Conservation (phyloP, 2,113 vertebrate species). For the Natator depressus region DNA sequence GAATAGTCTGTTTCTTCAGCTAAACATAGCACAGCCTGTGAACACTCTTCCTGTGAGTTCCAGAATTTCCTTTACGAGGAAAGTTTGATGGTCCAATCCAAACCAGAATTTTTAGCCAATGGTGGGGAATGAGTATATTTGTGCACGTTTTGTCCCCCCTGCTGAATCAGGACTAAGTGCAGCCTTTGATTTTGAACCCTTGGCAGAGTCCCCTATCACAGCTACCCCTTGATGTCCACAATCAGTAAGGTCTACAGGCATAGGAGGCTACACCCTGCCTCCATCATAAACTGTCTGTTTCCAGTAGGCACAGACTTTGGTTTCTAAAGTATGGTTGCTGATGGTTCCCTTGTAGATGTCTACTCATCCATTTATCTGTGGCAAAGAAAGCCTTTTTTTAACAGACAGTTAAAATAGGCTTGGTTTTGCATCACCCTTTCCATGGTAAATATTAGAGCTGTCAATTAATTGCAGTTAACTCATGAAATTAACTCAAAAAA, state of each 20-base stretch:
- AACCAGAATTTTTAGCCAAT: neutral
- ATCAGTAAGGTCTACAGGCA: neutral
- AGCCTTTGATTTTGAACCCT: neutral
- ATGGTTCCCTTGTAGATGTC: neutral
- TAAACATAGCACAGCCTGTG: neutral
- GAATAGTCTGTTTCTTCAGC: neutral
- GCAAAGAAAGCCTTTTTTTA: neutral
- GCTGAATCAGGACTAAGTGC: fast-evolving
- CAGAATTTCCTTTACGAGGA: neutral
- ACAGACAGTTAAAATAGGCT: neutral
- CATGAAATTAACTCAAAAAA: too few species aligned
- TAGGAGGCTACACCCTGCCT: neutral
- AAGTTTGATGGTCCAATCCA: neutral
- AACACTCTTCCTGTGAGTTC: neutral
- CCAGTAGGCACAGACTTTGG: neutral
- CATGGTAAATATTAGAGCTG: neutral
- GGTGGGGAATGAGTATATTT: neutral
- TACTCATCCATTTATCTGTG: neutral
- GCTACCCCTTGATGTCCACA: neutral
- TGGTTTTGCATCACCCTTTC: neutral
- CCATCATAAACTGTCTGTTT: neutral
- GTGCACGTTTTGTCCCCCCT: neutral
- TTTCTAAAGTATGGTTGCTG: neutral
- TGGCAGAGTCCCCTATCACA: neutral
- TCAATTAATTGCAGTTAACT: too few species aligned